Percentiles rank a stretch among this genome's conserved stretches.
phyloP scores from a whole-genome alignment of 2,888 invertebrate species.

The Lepidocyrtinus sp. region DNA sequence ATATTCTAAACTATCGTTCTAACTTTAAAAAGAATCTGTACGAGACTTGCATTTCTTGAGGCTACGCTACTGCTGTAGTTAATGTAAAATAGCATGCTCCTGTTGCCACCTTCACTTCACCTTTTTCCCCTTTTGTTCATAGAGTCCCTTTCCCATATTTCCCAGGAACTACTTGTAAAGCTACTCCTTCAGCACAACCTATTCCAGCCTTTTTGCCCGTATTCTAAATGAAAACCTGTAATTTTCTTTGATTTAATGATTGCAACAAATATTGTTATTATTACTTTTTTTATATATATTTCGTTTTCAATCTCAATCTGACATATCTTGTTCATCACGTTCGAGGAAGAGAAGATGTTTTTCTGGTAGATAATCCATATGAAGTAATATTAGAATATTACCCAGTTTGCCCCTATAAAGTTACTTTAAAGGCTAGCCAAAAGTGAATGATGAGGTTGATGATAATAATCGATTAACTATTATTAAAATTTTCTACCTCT shows the following conservation, averaged over 20 bases:
- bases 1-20: conserved; percentile 22
- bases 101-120: conserved; percentile 67
- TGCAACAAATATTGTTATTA: conserved; percentile 40
- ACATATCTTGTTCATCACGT: conserved; percentile 54
- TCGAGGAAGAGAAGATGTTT: not conserved
- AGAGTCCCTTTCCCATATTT: conserved; percentile 12
- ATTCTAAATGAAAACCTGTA: conserved; percentile 66
- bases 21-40: no score
- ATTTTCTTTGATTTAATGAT: conserved; percentile 64
- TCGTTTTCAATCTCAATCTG: conserved; percentile 16
- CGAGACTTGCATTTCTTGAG: conserved; percentile 28
- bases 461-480: conserved; percentile 48
- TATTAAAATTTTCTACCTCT: conserved; percentile 36
- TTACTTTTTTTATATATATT: conserved; percentile 1
- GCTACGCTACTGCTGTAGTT: conserved; percentile 36
- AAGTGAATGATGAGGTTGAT: conserved; percentile 22
- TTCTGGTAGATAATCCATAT: conserved; percentile 16
- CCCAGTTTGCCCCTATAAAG: conserved; percentile 41
- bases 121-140: conserved; percentile 29
- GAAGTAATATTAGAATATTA: conserved; percentile 2
- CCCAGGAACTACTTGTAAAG: conserved; percentile 54
- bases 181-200: conserved; percentile 58
- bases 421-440: not conserved
- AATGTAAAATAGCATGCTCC: conserved; percentile 34
- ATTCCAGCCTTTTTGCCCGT: conserved; percentile 66